phyloP scores from a whole-genome alignment of 2,888 invertebrate genomes.

The Pristionchus entomophagus region DNA sequence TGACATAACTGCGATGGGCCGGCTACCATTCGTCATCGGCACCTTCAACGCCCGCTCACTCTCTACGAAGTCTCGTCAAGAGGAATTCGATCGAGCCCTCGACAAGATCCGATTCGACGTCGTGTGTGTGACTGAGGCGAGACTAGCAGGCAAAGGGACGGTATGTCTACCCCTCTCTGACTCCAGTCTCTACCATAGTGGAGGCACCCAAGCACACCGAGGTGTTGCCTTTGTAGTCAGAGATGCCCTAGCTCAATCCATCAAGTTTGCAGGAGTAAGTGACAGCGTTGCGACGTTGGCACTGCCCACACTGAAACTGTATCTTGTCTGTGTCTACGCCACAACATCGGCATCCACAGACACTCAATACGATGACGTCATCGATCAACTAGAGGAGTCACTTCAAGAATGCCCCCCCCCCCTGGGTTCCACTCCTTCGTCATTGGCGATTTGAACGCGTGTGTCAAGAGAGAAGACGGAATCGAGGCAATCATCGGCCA shows the following conservation, averaged over 20 bases:
- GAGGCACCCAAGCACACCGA: neutral
- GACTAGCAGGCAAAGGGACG: neutral
- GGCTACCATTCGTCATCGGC: neutral
- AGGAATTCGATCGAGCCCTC: too few relatives aligned
- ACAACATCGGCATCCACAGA: neutral
- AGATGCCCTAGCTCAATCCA: neutral
- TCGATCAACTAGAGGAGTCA: neutral
- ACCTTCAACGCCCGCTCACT: conserved; percentile 1
- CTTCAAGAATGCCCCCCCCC: neutral
- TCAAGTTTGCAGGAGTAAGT: conserved; percentile 2
- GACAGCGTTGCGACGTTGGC: neutral
- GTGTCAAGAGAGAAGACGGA: too few relatives aligned
- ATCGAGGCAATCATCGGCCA: neutral
- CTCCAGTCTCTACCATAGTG: neutral
- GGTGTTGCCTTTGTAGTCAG: conserved; percentile 13
- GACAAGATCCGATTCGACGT: neutral
- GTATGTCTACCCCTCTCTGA: too few relatives aligned
- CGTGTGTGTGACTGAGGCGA: neutral
- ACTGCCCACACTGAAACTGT: neutral
- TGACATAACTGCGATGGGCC: neutral
- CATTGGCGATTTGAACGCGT: neutral
- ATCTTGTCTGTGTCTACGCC: too few relatives aligned
- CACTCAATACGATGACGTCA: neutral
- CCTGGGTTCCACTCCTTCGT: neutral
- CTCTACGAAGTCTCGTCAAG: neutral